Conservation (phyloP, 2,113 vertebrate genomes). For the Strigops habroptila region DNA sequence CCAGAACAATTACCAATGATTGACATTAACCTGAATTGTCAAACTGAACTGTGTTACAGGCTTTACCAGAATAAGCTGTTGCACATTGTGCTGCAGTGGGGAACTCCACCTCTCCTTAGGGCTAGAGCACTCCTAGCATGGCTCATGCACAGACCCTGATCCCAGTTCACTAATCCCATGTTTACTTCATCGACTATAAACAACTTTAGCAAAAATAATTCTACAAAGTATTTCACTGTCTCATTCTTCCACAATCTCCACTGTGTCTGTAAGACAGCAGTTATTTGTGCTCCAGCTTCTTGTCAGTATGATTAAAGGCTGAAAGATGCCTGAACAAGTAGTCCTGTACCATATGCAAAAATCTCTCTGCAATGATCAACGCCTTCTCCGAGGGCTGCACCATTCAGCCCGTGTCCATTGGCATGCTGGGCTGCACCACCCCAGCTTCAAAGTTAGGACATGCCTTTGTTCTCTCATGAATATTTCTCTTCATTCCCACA, state of each 20-base stretch:
- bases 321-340: neutral
- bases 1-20: neutral
- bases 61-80: neutral
- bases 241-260: neutral
- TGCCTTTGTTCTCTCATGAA: neutral
- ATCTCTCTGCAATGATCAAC: neutral
- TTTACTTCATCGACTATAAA: accelerated
- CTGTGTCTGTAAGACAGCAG: neutral
- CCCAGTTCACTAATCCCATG: neutral
- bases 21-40: neutral
- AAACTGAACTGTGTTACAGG: accelerated
- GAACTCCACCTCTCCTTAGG: neutral
- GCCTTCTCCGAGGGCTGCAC: neutral
- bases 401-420: neutral
- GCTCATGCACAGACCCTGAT: accelerated
- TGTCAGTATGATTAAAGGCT: neutral
- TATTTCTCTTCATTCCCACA: neutral
- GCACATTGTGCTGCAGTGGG: accelerated
- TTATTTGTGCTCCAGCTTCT: neutral
- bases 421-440: neutral
- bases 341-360: neutral
- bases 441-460: slow-evolving; percentile 1
- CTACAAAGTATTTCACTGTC: neutral
- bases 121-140: neutral
- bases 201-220: neutral